These are phyloP conservation scores for Morphnarchus princeps DNA, from an alignment of 2,113 vertebrate species.

Conservation along the genomic window DNA sequence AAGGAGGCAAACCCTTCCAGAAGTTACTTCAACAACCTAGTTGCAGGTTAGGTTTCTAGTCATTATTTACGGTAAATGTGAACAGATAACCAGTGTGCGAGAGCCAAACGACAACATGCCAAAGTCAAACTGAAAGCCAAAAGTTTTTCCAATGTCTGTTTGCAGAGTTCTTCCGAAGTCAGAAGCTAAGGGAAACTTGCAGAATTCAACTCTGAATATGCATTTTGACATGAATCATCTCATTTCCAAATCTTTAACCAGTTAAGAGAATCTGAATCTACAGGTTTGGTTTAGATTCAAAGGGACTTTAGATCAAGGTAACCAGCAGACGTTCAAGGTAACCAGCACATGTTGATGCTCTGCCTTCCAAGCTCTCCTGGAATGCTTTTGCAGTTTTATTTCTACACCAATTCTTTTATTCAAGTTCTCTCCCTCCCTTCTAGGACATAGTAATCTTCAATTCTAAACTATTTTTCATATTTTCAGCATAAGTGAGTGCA, in stretches of 20 bases:
- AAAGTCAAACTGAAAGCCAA: background rate
- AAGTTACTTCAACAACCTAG: background rate
- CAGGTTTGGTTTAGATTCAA: background rate
- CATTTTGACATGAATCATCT: background rate
- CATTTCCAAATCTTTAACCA: background rate
- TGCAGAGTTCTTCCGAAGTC: background rate
- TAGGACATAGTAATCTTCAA: background rate
- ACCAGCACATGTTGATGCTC: background rate
- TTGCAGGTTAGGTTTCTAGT: background rate
- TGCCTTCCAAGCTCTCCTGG: background rate
- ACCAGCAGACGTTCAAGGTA: background rate
- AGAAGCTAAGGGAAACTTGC: background rate
- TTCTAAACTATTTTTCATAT: background rate
- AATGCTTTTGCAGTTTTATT: background rate
- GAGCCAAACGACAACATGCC: background rate
- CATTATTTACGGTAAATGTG: background rate
- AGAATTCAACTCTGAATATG: background rate
- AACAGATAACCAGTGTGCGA: background rate
- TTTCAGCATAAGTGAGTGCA: background rate
- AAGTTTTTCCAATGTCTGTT: background rate
- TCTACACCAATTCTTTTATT: background rate
- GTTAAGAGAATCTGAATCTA: background rate
- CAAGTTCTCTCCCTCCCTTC: background rate
- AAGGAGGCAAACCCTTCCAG: background rate
- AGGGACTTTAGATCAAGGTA: background rate